Evolutionary conservation across 1,140 invertebrate genomes (phyloP), one percentile per base, ranked within the genome.

Genomic region (Plectrocnemia conspersa): DNA sequence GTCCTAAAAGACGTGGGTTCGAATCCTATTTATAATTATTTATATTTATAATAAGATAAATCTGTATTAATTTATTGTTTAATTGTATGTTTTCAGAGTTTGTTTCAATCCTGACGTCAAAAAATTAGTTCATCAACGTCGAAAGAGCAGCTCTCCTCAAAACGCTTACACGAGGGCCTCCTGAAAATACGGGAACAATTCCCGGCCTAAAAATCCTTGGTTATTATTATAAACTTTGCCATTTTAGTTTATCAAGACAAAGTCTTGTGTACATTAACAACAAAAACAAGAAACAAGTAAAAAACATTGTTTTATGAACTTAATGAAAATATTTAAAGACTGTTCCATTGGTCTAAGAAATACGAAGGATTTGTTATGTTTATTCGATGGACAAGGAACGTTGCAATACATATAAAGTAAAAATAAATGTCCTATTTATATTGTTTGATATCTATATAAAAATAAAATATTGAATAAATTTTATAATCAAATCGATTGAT

Each of bases 61-160:
- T 7, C 16, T 42, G 40, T 42, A 18, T 3, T 42, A 21, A 22
- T 4, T 25, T 10, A 45, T 25, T 45, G 24, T 13, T 15, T 4
- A 23, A 38, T 38, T 23, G 23, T 29, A 15, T 24, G 6, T 29
- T 73, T 73, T 18, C 72, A 76, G 74, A 76, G 66, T 76, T 76
- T 63, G 74, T 76, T 56, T 74, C 74, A 72, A 76, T 74, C 73
- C 59, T 76, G 68, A 76, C 72, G 54, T 76, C 74, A 67, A 76
- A 76, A 72, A 74, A 76, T 70, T 76, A 76, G 71, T 73, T n/a
- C n/a, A n/a, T n/a, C 44, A 10, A 32, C 11, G 22, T 19, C 7
- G 9, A n/a, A 35, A 13, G 21, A 22, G 18, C 16, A 9, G n/a
- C 23, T 15, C 32, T 40, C 48, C 3, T 15, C 50, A 22, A 3